Evolutionary conservation across 2,888 invertebrate species (phyloP).

Genomic region (Caenorhabditis sp.): DNA sequence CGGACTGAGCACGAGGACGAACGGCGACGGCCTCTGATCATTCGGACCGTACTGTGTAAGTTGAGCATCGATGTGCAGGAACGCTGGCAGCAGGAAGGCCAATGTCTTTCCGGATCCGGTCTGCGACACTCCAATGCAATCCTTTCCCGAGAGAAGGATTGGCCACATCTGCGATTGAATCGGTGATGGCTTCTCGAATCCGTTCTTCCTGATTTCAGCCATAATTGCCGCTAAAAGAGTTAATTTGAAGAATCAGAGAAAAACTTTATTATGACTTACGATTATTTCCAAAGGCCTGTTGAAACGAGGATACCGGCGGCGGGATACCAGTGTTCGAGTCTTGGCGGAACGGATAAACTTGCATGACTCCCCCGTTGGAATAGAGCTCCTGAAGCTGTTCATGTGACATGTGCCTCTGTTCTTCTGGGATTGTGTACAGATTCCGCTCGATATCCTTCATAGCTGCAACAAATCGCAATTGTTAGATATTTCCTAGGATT

Average conservation of each 20-base stretch:
- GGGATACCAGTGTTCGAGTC: constrained; percentile 52
- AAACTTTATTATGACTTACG: constrained; percentile 35
- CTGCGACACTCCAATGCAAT: constrained; percentile 95
- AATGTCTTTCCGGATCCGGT: constrained; percentile 90
- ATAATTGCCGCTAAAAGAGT: constrained; percentile 85
- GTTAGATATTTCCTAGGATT: too few relatives aligned
- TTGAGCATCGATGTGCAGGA: constrained; percentile 93
- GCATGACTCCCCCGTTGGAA: constrained; percentile 43
- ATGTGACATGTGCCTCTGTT: constrained; percentile 25
- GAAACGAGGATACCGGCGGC: constrained; percentile 59
- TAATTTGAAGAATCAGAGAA: neutral
- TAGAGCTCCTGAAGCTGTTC: constrained; percentile 23
- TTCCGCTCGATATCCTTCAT: constrained; percentile 54
- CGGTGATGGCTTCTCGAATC: constrained; percentile 89
- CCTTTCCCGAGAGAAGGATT: constrained; percentile 83
- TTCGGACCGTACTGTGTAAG: constrained; percentile 40
- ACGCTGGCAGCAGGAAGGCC: constrained; percentile 85
- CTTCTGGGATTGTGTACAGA: constrained; percentile 37
- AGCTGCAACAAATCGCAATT: constrained; percentile 11
- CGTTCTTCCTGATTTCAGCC: constrained; percentile 87
- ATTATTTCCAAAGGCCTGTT: constrained; percentile 63
- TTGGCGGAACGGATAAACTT: constrained; percentile 60
- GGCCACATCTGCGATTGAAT: constrained; percentile 94
- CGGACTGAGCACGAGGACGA: constrained; percentile 90
- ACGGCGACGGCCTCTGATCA: constrained; percentile 84